phyloP scores from a whole-genome alignment of 64 coral and sea anemone genomes.

The Porites australiensis region DNA sequence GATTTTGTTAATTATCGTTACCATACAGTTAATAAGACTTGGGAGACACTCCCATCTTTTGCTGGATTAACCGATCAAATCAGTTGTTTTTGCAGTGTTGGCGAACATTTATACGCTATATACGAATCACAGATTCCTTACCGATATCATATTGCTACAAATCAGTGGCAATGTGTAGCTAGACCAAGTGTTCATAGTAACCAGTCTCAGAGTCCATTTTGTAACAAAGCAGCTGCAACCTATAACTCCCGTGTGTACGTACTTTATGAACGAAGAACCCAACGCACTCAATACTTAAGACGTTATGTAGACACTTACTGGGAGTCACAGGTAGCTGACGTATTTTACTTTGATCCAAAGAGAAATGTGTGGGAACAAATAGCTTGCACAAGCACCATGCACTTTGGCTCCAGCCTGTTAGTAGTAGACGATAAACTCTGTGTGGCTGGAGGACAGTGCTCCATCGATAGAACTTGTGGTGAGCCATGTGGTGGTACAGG shows the following conservation, averaged over 20 bases:
- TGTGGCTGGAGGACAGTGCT: too few species aligned
- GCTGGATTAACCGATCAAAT: not conserved
- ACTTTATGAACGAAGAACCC: not conserved
- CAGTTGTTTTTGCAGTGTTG: not conserved
- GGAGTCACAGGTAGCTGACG: not conserved
- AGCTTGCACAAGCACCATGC: not conserved
- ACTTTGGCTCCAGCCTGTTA: not conserved
- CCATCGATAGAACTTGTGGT: too few species aligned
- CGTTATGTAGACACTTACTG: not conserved
- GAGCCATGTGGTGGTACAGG: too few species aligned
- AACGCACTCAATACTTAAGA: too few species aligned
- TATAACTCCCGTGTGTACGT: not conserved
- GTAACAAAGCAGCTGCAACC: not conserved
- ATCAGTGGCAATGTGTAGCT: slow-evolving; percentile 10
- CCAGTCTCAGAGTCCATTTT: not conserved
- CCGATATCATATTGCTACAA: not conserved
- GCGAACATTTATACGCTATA: not conserved
- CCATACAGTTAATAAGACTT: not conserved
- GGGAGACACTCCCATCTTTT: not conserved
- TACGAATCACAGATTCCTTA: not conserved
- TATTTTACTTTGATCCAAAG: slow-evolving; percentile 6
- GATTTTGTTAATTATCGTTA: not conserved
- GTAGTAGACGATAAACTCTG: not conserved
- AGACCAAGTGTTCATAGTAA: not conserved
- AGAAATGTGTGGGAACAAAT: not conserved